Percentiles rank a stretch among this genome's conserved stretches.
Evolutionary conservation across 2,797 vertebrate species (phyloP).

Genomic region (Champsocephalus gunnari): DNA sequence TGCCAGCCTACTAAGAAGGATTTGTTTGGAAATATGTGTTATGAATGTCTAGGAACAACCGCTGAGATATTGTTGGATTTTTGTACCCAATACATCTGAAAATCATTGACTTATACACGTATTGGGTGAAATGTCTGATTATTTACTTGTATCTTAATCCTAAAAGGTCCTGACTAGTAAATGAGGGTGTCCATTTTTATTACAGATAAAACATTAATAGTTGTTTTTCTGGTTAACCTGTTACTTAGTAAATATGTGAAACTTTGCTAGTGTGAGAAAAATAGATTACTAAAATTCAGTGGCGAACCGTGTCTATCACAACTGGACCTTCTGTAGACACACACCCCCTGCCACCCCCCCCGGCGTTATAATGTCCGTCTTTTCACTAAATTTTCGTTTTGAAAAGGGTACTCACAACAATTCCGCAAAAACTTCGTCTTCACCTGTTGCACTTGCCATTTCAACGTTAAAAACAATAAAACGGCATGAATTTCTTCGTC

Average conservation of each 20-base stretch:
- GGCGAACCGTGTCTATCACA: no score
- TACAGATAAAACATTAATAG: not conserved
- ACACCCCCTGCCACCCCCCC: no score
- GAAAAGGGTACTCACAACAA: no score
- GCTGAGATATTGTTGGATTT: not conserved
- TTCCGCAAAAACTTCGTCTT: no score
- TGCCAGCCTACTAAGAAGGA: slow-evolving; percentile 43
- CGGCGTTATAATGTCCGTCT: no score
- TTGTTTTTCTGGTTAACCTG: not conserved
- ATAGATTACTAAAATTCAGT: no score
- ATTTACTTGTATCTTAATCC: not conserved
- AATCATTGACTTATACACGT: not conserved
- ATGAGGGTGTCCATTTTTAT: not conserved
- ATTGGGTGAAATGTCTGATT: not conserved
- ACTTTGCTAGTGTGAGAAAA: no score
- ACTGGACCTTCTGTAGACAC: no score
- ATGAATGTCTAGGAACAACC: slow-evolving; percentile 29
- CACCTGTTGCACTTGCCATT: no score
- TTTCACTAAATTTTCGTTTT: no score
- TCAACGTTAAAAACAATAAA: no score
- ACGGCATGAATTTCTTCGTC: no score
- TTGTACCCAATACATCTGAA: slow-evolving; percentile 1
- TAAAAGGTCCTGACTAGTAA: not conserved
- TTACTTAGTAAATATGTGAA: not conserved
- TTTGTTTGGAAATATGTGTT: slow-evolving; percentile 48